Base-by-base conservation (phyloP, 1,140 invertebrate genomes). In the Cecropterus lyciades region DNA sequence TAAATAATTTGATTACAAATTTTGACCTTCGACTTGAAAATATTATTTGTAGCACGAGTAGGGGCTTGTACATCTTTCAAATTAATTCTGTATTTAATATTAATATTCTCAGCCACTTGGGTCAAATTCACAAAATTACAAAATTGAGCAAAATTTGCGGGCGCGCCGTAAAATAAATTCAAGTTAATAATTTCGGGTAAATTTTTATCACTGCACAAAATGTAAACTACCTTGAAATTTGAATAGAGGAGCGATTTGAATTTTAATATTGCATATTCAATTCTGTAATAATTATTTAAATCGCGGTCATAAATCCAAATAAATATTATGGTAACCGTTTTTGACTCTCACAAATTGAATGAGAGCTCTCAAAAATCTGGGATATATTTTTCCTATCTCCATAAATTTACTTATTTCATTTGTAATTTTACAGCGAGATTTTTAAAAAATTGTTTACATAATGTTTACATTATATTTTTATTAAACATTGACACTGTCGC, bases 181-280 rank as follows among this genome's bases (percentile, higher is more conserved):
- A 27, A 57, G n/a, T 46, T 46, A 37, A 49, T 60, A 27, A 17
- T 48, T 60, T 55, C 15, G 1, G 14, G 24, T 1, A n/a, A 60
- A 48, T 48, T 60, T 60, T 60, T 48, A 48, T 60, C 43, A 60
- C 24, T 40, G 52, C 43, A 48, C 24, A 60, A 60, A 60, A 60
- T 48, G 20, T 48, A 48, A n/a, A 24, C 7, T n/a, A 33, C 24
- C 53, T 13, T 20, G 40, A 56, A 43, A 60, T 60, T 60, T 60
- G 43, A 60, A 60, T 60, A 60, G 56, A 43, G 45, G 48, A 60
- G 48, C 56, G 43, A 60, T 60, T 60, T 60, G 56, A 60, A 60
- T 60, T 60, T 60, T 60, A 60, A 48, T 60, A 60, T 49, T 60
- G 45, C 16, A 60, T 60, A 59, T 59, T 59, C 30, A 60, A 60